phyloP scores from a whole-genome alignment of 1,140 invertebrate genomes.

The Bombus turneri region DNA sequence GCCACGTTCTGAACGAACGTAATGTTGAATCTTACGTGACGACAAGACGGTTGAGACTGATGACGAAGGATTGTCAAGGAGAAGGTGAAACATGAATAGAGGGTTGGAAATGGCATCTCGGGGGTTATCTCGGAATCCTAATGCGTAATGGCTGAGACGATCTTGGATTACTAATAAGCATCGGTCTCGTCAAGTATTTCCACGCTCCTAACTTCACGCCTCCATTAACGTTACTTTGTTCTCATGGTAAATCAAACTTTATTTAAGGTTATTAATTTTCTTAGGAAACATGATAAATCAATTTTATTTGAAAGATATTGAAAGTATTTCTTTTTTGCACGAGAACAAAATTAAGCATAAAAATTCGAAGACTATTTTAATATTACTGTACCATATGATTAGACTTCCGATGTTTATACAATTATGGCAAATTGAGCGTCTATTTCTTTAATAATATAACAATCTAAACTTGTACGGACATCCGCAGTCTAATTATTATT shows the following conservation, averaged over 20 bases:
- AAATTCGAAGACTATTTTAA: too few species aligned
- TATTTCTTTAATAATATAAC: too few species aligned
- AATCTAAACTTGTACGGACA: too few species aligned
- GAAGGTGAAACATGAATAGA: constrained; percentile 41
- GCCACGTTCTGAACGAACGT: constrained; percentile 13
- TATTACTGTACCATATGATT: too few species aligned
- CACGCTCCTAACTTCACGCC: neutral
- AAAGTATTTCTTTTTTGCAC: too few species aligned
- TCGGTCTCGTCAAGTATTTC: constrained; percentile 32
- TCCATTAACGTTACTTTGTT: neutral
- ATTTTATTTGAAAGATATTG: too few species aligned
- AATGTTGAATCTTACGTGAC: constrained; percentile 69
- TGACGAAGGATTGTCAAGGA: constrained; percentile 70
- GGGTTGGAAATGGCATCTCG: constrained; percentile 55
- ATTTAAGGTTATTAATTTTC: neutral
- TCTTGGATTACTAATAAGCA: constrained; percentile 79
- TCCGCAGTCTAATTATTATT: too few species aligned
- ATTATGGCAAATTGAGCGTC: too few species aligned
- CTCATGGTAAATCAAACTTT: neutral
- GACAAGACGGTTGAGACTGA: constrained; percentile 73
- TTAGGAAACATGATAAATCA: neutral
- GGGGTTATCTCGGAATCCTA: constrained; percentile 79
- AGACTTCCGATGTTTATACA: too few species aligned
- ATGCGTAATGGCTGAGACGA: constrained; percentile 80
- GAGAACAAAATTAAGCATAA: too few species aligned